Base-by-base conservation (phyloP, 2,113 vertebrate species). In the Psilopsiagon aurifrons region DNA sequence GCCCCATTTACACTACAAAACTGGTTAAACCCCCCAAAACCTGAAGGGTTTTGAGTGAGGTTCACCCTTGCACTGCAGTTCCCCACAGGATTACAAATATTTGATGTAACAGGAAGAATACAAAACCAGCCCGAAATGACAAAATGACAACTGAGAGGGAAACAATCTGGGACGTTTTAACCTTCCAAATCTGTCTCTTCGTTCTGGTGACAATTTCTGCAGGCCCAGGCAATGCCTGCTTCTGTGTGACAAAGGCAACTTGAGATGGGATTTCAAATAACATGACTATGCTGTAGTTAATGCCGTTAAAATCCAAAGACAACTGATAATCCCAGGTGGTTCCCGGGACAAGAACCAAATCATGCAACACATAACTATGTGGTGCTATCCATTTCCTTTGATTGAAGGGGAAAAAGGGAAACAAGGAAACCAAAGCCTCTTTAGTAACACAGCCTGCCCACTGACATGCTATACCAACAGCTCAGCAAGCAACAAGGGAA, bases 91-190 rank as follows among this genome's bases (percentile, higher is more conserved):
- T 77, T 19, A 77, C 90, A 93, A 96, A 94, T 91, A 95, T 95
- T 97, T 83, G 91, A 84, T 93, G 94, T 69, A 68, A 68, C 76
- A 0, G 85, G 82, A 95, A 92, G 96, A 66, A 96, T 96, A 96
- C 84, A 95, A 91, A 94, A 82, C 55, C 27, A 3, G 92, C 92
- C 86, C 57, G 0, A 79, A 79, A 88, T 92, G 93, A 94, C 92
- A 95, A 74, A 79, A 84, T 94, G 94, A 94, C 94, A 95, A 77
- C 91, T 86, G 89, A 91, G 94, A 96, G 90, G 91, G 96, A 96
- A 95, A 96, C 88, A 95, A 92, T 96, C 83, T 93, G 86, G 76
- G 76, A n/a, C 82, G 84, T 82, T 94, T 62, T 85, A 94, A 89
- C 96, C 84, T 90, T 87, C 90, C 41, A 88, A 93, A 96, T 95